phyloP scores from a whole-genome alignment of 1,140 invertebrate genomes.

The Lepidurus couesii region DNA sequence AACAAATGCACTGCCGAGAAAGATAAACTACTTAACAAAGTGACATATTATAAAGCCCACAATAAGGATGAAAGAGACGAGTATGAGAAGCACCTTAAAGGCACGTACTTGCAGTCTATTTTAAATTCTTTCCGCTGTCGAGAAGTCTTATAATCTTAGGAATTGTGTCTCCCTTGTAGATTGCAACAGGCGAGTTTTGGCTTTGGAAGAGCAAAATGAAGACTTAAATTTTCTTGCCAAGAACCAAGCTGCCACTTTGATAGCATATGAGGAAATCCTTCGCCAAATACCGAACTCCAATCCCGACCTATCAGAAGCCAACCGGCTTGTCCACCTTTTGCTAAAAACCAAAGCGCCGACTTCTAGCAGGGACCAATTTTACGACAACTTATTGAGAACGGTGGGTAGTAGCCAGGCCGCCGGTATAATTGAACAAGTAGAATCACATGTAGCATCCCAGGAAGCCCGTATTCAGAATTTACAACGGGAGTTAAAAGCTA shows the following conservation, averaged over 20 bases:
- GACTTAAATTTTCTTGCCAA: constrained; percentile 10
- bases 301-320: neutral
- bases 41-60: neutral
- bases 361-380: neutral
- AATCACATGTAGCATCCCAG: neutral
- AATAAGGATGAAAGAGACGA: neutral
- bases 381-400: neutral
- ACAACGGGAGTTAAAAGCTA: neutral
- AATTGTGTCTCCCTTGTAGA: neutral
- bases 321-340: neutral
- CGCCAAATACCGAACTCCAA: neutral
- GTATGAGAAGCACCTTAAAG: neutral
- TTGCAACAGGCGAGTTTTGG: neutral
- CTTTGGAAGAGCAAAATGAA: neutral
- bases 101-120: neutral
- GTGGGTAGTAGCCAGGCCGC: neutral
- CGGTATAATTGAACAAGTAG: neutral
- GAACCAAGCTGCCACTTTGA: neutral
- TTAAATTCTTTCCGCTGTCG: neutral
- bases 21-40: constrained; percentile 2
- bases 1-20: constrained; percentile 1
- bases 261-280: constrained; percentile 1
- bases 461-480: neutral
- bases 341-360: neutral
- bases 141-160: neutral